A percentile compares a stretch with the other conserved stretches of the same genome.
Evolutionary conservation across 1,140 invertebrate genomes (phyloP).

Genomic region (Plodia interpunctella): DNA sequence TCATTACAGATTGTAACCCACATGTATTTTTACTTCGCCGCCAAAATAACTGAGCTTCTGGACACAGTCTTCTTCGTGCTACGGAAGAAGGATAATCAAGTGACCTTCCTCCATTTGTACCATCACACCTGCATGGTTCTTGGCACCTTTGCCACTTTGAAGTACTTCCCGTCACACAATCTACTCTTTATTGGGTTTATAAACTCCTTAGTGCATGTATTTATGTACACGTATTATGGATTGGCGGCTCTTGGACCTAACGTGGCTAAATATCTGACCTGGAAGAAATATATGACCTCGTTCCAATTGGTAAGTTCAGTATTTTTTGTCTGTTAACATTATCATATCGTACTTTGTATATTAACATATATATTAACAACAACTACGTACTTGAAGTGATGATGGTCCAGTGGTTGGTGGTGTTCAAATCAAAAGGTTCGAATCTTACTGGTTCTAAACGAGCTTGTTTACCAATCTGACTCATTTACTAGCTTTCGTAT

Average conservation of each 20-base stretch:
- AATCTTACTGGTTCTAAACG: too few species aligned
- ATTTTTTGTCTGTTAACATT: too few species aligned
- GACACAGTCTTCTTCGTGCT: constrained; percentile 96
- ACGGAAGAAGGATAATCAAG: constrained; percentile 93
- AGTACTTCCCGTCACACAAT: constrained; percentile 59
- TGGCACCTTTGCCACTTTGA: constrained; percentile 91
- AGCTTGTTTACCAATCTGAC: too few species aligned
- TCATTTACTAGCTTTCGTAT: too few species aligned
- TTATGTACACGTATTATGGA: constrained; percentile 96
- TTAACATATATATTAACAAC: too few species aligned
- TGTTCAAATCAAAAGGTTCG: too few species aligned
- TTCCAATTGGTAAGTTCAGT: constrained; percentile 88
- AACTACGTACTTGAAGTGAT: too few species aligned
- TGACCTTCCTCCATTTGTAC: constrained; percentile 94
- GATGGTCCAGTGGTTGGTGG: too few species aligned
- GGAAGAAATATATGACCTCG: constrained; percentile 95
- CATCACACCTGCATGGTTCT: constrained; percentile 96
- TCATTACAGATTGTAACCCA: constrained; percentile 48
- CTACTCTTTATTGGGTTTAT: constrained; percentile 95
- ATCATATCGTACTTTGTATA: too few species aligned
- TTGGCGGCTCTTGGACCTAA: constrained; percentile 92
- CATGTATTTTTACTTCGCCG: constrained; percentile 54
- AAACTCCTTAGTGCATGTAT: constrained; percentile 95
- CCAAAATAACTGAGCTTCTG: constrained; percentile 54
- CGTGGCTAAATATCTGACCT: constrained; percentile 94